Percentiles rank a stretch among this genome's conserved stretches.
phyloP scores from a whole-genome alignment of 2,113 vertebrate genomes.

The Sturnus vulgaris region DNA sequence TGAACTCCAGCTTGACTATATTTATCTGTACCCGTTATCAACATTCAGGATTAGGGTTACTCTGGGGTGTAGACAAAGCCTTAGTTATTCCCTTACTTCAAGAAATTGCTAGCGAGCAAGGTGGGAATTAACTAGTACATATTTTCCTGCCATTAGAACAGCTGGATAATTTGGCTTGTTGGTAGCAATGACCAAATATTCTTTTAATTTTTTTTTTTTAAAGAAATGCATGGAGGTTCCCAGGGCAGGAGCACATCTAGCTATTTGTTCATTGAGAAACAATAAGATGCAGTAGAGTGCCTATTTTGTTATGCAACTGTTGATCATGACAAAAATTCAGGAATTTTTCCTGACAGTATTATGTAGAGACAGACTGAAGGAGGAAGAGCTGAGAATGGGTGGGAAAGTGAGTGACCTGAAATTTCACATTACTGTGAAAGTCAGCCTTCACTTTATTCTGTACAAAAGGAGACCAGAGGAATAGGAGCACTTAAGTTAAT shows the following conservation, averaged over 20 bases:
- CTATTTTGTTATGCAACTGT: not conserved
- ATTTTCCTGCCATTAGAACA: not conserved
- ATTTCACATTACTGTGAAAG: not conserved
- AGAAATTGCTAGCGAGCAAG: not conserved
- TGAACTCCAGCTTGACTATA: not conserved
- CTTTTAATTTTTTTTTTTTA: not conserved
- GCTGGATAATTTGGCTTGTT: not conserved
- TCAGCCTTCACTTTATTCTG: not conserved
- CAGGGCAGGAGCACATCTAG: not conserved
- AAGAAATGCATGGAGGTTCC: not conserved
- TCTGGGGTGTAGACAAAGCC: not conserved
- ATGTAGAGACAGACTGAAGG: not conserved
- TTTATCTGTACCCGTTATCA: not conserved
- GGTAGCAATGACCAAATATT: not conserved
- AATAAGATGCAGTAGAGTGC: not conserved
- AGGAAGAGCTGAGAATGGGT: not conserved
- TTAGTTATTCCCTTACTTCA: not conserved
- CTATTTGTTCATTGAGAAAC: not conserved
- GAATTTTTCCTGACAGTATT: not conserved
- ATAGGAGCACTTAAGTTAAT: not conserved
- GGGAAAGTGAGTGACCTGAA: not conserved
- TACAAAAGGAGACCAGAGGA: not conserved
- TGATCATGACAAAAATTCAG: not conserved
- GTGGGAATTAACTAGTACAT: not conserved
- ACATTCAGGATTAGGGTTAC: not conserved